A percentile compares a stretch with the other conserved stretches of the same genome.
Conservation (phyloP, 2,113 vertebrate genomes). For the Phylloscopus whistleri region DNA sequence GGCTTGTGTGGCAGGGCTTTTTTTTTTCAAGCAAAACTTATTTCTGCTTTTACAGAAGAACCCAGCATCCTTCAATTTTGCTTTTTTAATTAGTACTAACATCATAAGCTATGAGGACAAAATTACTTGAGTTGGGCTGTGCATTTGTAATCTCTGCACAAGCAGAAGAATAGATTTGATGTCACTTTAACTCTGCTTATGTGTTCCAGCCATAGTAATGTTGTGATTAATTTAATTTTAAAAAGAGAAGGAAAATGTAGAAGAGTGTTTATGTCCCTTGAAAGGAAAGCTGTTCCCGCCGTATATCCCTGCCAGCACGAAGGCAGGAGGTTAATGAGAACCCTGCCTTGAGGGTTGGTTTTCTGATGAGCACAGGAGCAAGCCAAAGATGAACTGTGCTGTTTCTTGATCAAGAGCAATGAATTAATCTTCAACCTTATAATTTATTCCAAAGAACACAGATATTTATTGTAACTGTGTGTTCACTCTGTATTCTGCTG, state of each 20-base stretch:
- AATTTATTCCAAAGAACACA: neutral
- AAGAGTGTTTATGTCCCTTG: neutral
- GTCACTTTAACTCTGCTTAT: neutral
- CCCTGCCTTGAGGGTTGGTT: neutral
- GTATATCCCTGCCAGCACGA: neutral
- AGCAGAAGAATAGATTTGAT: neutral
- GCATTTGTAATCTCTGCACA: neutral
- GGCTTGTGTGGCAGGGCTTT: accelerated
- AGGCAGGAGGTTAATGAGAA: neutral
- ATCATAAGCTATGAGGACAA: neutral
- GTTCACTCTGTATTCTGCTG: neutral
- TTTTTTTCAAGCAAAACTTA: neutral
- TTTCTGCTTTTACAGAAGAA: neutral
- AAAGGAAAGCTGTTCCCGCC: neutral
- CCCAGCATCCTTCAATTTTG: neutral
- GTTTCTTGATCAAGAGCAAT: neutral
- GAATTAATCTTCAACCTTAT: neutral
- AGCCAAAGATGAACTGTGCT: neutral
- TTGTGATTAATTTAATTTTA: neutral
- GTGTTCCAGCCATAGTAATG: neutral
- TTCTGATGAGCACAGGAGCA: neutral
- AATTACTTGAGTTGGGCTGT: neutral
- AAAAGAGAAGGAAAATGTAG: neutral
- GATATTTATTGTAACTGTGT: neutral
- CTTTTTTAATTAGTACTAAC: neutral